These are phyloP conservation scores for Mythimna albipuncta DNA, from an alignment of 2,888 invertebrate genomes.

Conservation along the genomic window DNA sequence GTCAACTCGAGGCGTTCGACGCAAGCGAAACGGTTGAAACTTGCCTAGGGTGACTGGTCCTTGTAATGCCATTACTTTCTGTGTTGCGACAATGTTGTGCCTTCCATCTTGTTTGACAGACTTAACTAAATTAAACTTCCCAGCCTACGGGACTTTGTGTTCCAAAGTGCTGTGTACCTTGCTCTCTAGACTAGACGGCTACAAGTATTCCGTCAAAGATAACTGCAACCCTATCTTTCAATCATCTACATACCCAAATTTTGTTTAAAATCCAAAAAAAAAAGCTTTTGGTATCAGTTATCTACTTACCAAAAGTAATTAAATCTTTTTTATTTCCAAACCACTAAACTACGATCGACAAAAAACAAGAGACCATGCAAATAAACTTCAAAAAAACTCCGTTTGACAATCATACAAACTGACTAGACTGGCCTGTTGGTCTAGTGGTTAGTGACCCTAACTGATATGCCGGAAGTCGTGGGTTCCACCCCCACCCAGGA, in stretches of 20 bases:
- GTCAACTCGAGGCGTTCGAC: no score
- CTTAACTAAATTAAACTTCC: background rate
- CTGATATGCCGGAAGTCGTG: no score
- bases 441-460: no score
- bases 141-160: background rate
- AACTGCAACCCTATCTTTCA: background rate
- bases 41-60: no score
- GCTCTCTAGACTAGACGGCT: background rate
- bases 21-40: no score
- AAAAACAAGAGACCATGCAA: background rate
- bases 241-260: background rate
- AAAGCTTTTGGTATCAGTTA: background rate
- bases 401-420: slow-evolving; percentile 8
- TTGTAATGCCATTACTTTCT: no score
- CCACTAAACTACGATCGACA: background rate
- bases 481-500: no score
- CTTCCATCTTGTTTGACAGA: background rate
- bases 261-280: background rate
- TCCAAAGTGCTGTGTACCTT: background rate
- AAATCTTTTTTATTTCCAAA: background rate
- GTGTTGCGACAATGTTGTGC: background rate
- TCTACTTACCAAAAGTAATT: background rate
- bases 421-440: no score
- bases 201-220: background rate
- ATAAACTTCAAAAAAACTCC: background rate